Evolutionary conservation across 2,888 invertebrate genomes (phyloP).

Genomic region (Ochlodes sylvanus): DNA sequence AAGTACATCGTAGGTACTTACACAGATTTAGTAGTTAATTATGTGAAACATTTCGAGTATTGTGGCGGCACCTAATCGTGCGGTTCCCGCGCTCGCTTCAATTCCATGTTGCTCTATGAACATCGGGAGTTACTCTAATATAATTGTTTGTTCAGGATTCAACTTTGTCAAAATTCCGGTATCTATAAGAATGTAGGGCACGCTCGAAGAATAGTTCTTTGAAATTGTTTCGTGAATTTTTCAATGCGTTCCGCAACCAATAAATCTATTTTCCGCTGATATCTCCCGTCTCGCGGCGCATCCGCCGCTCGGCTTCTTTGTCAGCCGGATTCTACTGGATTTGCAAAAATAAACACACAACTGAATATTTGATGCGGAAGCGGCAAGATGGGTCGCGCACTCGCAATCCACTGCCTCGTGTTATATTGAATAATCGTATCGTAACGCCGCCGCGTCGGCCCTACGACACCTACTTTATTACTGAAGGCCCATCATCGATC

Average conservation of each 20-base stretch:
- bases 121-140: neutral
- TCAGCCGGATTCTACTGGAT: slow-evolving; percentile 3
- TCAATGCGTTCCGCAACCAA: neutral
- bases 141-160: neutral
- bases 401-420: too few species aligned
- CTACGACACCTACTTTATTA: too few species aligned
- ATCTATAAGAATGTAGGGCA: neutral
- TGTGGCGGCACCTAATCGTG: too few species aligned
- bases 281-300: neutral
- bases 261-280: slow-evolving; percentile 23
- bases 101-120: too few species aligned
- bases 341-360: slow-evolving; percentile 23
- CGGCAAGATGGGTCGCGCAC: slow-evolving; percentile 6
- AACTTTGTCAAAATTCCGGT: neutral
- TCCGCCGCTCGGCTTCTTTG: slow-evolving; percentile 18
- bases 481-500: too few species aligned
- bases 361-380: slow-evolving; percentile 17
- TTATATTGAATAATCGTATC: too few species aligned
- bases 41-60: too few species aligned
- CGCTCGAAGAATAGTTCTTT: neutral
- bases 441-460: too few species aligned
- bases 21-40: too few species aligned
- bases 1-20: too few species aligned
- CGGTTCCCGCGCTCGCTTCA: too few species aligned
- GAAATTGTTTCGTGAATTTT: slow-evolving; percentile 13